phyloP scores from a whole-genome alignment of 2,888 invertebrate species.

The Acleris cristana region DNA sequence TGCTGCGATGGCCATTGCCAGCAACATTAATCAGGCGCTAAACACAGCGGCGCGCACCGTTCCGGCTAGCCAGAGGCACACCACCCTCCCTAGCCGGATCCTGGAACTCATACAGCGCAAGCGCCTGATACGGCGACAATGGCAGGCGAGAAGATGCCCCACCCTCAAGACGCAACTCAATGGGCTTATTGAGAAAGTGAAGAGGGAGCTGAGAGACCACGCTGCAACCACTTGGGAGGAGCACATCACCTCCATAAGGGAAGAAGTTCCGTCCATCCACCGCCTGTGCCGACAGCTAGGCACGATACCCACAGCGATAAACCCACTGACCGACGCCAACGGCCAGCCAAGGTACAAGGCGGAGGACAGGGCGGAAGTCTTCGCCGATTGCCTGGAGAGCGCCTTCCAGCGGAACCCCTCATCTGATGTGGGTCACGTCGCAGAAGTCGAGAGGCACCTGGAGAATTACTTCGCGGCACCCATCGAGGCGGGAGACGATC shows the following conservation, averaged over 20 bases:
- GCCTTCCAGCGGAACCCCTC: constrained; percentile 29
- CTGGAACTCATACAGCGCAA: too few relatives aligned
- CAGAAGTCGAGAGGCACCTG: constrained; percentile 5
- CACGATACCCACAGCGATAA: not conserved
- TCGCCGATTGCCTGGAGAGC: constrained; percentile 19
- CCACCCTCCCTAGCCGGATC: too few relatives aligned
- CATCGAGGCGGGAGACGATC: constrained; percentile 9
- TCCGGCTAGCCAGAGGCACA: too few relatives aligned
- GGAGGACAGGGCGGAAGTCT: constrained; percentile 24
- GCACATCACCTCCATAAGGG: constrained; percentile 11
- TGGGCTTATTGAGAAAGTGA: not conserved
- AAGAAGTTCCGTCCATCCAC: constrained; percentile 9
- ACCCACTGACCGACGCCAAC: constrained; percentile 1
- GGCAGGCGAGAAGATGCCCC: too few relatives aligned
- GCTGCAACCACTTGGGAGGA: not conserved
- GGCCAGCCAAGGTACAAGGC: constrained; percentile 20
- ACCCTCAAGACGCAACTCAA: constrained; percentile 8
- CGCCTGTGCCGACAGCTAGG: constrained; percentile 11
- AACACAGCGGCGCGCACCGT: too few relatives aligned
- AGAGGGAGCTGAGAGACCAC: not conserved
- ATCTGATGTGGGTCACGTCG: not conserved
- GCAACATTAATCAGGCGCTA: too few relatives aligned
- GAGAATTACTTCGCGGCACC: not conserved
- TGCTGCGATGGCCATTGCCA: too few relatives aligned
- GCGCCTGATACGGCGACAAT: too few relatives aligned